Evolutionary conservation across 2,113 vertebrate genomes (phyloP).

Genomic region (Suricata suricatta): DNA sequence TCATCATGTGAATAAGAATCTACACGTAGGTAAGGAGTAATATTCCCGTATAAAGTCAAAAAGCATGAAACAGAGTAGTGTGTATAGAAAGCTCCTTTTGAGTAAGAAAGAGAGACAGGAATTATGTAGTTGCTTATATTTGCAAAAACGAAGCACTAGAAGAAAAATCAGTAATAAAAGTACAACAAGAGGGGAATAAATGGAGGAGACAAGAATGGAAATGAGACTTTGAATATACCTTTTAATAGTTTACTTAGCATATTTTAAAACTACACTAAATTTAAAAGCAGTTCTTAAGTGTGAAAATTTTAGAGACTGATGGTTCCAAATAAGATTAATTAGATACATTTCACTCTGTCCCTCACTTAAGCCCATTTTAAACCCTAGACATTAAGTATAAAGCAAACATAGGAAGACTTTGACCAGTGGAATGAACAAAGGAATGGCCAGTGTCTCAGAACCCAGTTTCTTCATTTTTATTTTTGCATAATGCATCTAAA

Average conservation of each 20-base stretch:
- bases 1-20: not conserved
- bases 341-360: not conserved
- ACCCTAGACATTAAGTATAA: not conserved
- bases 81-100: not conserved
- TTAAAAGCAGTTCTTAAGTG: not conserved
- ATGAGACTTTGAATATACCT: not conserved
- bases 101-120: not conserved
- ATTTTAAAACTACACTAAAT: not conserved
- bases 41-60: not conserved
- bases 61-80: not conserved
- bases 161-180: not conserved
- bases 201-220: not conserved
- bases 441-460: not conserved
- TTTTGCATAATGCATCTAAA: not conserved
- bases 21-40: not conserved
- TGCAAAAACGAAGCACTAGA: not conserved
- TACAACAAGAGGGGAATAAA: not conserved
- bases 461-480: not conserved
- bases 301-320: not conserved
- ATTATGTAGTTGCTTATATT: not conserved
- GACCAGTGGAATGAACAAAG: not conserved
- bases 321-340: not conserved
- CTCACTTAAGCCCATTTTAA: not conserved
- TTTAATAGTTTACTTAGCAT: not conserved
- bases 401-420: not conserved